Conservation (phyloP, 2,888 invertebrate genomes). For the Arctia plantaginis region DNA sequence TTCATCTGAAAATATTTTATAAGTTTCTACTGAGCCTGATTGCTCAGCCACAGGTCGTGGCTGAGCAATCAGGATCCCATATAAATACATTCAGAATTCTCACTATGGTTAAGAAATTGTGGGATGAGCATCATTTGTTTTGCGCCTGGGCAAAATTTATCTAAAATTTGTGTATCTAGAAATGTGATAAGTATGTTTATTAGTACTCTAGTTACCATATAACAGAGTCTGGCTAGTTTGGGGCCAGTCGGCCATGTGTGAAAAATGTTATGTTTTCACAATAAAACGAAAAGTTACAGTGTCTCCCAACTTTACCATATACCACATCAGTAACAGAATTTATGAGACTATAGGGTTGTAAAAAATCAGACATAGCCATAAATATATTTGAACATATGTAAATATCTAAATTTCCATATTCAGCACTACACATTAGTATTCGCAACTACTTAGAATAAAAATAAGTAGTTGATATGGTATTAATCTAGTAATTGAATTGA, state of each 20-base stretch:
- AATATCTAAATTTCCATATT: background rate
- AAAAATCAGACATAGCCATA: background rate
- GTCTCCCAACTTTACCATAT: background rate
- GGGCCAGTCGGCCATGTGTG: background rate
- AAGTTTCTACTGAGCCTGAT: too few relatives aligned
- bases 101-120: background rate
- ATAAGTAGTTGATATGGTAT: background rate
- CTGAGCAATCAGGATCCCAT: too few relatives aligned
- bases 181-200: background rate
- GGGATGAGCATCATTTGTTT: background rate
- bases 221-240: background rate
- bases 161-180: background rate
- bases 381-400: background rate
- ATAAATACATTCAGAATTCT: too few relatives aligned
- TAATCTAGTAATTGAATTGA: background rate
- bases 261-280: background rate
- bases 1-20: too few relatives aligned
- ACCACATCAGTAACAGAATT: background rate
- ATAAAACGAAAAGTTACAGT: background rate
- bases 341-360: background rate
- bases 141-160: background rate
- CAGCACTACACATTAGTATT: background rate
- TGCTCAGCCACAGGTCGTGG: too few relatives aligned
- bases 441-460: background rate
- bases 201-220: background rate